Evolutionary conservation across 2,888 invertebrate genomes (phyloP).

Genomic region (Rhaphigaster nebulosa): DNA sequence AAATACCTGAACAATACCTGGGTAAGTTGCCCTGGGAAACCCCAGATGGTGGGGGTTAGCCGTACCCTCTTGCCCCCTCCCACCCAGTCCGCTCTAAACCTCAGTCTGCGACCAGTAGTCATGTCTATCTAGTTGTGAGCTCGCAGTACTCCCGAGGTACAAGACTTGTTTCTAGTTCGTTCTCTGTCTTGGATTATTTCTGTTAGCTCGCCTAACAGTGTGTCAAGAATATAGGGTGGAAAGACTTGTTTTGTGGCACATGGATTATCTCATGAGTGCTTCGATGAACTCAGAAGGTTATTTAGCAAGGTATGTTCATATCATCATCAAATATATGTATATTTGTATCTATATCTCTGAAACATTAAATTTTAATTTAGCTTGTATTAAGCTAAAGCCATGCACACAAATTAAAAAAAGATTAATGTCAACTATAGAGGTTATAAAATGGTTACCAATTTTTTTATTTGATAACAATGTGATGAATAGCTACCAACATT

Average conservation of each 20-base stretch:
- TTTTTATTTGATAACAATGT: neutral
- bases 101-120: constrained; percentile 2
- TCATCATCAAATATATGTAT: neutral
- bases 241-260: neutral
- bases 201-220: neutral
- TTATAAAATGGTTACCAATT: neutral
- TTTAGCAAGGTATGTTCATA: constrained; percentile 15
- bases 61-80: constrained; percentile 7
- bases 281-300: constrained; percentile 52
- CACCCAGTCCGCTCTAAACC: neutral
- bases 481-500: neutral
- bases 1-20: neutral
- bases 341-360: neutral
- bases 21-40: constrained; percentile 50
- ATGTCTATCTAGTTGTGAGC: neutral
- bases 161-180: neutral
- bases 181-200: neutral
- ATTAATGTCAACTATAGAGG: neutral
- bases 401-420: neutral
- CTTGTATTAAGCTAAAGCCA: neutral
- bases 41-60: constrained; percentile 30
- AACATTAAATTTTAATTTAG: neutral
- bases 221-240: neutral
- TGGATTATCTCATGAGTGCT: constrained; percentile 54
- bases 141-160: neutral